Evolutionary conservation across 2,797 vertebrate species (phyloP), one percentile per base, ranked within the genome.

Genomic region (Mastacembelus armatus): DNA sequence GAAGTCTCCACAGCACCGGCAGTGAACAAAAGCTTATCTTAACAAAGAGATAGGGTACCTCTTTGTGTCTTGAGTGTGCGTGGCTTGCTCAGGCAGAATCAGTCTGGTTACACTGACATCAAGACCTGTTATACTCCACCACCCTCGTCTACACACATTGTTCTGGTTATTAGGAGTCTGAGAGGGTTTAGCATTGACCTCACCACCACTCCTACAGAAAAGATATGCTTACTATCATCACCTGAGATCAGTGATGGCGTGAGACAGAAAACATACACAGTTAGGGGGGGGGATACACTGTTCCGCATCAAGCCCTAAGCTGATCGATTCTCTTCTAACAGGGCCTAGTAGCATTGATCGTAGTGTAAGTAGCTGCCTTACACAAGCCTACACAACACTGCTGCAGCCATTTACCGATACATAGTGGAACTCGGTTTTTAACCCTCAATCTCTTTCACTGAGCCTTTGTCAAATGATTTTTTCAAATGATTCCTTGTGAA

Each of bases 251-350:
- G 87, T 88, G 85, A 58, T 7, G 47, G 57, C 63, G 72, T 21
- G 55, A 80, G 70, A 39, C 52, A 33, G 21, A 74, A 71, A 78
- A 77, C 51, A 78, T 10, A 71, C 48, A 66, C 61, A 57, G 72
- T 78, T 74, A 72, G 55, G 66, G 62, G 72, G 65, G 83, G 74
- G 86, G 83, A 81, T 77, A 83, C 71, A 81, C 83, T 80, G 81
- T 85, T 85, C 78, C 70, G 80, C 82, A 86, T 87, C 88, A 87
- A 86, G 85, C 89, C 84, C 86, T 85, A 73, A 88, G 77, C 84
- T 85, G 84, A 92, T 93, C 88, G 91, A 93, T 91, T 78, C 67
- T 77, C 77, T 85, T 76, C 88, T 82, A 87, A 87, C 82, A 81
- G 85, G 70, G 80, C 83, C 81, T 88, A 73, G 89, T 91, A 72